Evolutionary conservation across 2,113 vertebrate genomes (phyloP).

Genomic region (Damaliscus lunatus): DNA sequence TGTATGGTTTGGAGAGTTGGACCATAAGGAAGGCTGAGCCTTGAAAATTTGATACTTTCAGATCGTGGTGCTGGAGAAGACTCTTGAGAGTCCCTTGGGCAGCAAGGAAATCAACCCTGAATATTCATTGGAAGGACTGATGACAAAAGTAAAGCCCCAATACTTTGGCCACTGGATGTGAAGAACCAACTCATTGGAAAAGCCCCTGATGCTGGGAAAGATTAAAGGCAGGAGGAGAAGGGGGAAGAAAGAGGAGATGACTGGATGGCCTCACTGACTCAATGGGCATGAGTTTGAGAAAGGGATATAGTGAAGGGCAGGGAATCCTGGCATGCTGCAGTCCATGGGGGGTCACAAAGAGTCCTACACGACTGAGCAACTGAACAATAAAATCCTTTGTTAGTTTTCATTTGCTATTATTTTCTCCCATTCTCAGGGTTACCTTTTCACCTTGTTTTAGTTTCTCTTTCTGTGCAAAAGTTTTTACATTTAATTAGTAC

Average conservation of each 20-base stretch:
- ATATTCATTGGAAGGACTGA: neutral
- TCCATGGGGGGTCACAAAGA: accelerated
- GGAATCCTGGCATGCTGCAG: neutral
- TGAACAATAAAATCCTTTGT: neutral
- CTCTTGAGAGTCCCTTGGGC: neutral
- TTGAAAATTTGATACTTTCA: neutral
- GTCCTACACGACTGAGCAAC: accelerated
- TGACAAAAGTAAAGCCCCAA: neutral
- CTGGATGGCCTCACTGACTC: neutral
- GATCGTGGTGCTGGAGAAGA: neutral
- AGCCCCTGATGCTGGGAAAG: neutral
- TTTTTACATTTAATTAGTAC: neutral
- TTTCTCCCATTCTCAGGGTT: neutral
- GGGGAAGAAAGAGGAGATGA: neutral
- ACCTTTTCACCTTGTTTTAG: neutral
- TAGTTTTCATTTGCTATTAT: neutral
- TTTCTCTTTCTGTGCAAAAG: neutral
- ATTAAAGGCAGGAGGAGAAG: neutral
- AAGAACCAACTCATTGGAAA: neutral
- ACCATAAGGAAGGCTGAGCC: neutral
- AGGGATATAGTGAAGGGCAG: neutral
- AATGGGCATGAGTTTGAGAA: neutral
- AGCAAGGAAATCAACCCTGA: neutral
- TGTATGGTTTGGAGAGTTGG: neutral
- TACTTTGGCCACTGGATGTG: neutral